Conservation (phyloP, 1,140 invertebrate genomes). For the Drosophila sproati region DNA sequence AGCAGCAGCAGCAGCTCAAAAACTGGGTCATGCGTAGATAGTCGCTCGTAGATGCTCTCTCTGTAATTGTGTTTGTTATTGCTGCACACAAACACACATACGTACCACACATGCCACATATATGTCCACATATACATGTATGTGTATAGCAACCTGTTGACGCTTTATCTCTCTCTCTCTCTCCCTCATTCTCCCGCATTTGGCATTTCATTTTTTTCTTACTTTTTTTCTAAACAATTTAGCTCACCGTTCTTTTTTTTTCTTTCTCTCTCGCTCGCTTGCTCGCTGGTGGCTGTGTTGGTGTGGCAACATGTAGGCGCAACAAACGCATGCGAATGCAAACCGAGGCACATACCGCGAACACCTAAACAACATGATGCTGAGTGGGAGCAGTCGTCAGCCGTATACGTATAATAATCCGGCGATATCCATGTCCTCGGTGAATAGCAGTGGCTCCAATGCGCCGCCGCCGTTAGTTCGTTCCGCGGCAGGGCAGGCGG, state of each 20-base stretch:
- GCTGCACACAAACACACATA: not conserved
- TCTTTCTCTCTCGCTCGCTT: not conserved
- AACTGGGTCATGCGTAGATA: constrained; percentile 63
- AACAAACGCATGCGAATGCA: constrained; percentile 74
- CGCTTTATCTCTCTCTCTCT: constrained; percentile 15
- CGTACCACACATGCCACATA: not conserved
- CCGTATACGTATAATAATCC: constrained; percentile 80
- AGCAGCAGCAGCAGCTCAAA: constrained; percentile 52
- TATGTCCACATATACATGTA: not conserved
- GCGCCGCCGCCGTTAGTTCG: constrained; percentile 79
- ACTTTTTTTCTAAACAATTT: no score
- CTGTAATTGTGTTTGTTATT: constrained; percentile 7
- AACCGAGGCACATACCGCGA: constrained; percentile 75
- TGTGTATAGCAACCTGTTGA: constrained; percentile 48
- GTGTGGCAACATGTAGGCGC: constrained; percentile 40
- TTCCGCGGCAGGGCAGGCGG: constrained; percentile 78
- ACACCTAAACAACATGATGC: constrained; percentile 78
- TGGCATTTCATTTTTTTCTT: constrained; percentile 16
- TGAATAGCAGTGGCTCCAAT: constrained; percentile 71
- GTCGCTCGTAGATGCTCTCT: constrained; percentile 6
- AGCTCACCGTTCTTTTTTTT: constrained; percentile 17
- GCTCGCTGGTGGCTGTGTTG: not conserved
- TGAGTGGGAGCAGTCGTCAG: constrained; percentile 71
- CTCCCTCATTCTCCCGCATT: constrained; percentile 12
- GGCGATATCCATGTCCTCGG: constrained; percentile 82